A percentile compares a stretch with the other conserved stretches of the same genome.
These are phyloP conservation scores for Luperina testacea DNA, from an alignment of 2,888 invertebrate genomes.

Conservation along the genomic window DNA sequence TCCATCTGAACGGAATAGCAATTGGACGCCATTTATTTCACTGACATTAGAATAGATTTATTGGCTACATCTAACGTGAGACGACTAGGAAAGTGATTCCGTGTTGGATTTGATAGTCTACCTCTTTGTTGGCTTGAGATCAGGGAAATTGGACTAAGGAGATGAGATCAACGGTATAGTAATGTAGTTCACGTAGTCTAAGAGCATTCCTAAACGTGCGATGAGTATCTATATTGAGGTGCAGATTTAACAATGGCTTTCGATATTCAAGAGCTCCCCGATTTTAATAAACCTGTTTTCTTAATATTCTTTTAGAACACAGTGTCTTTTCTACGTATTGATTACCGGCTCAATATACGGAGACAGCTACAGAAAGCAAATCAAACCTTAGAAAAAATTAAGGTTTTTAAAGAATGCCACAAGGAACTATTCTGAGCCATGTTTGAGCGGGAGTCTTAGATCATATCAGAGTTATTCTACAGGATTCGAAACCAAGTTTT, in stretches of 20 bases:
- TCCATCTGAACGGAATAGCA: slow-evolving; percentile 50
- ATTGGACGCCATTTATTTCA: slow-evolving; percentile 54
- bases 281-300: neutral
- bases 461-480: neutral
- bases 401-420: slow-evolving; percentile 8
- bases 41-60: slow-evolving; percentile 60
- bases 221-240: neutral
- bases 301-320: neutral
- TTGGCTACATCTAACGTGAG: slow-evolving; percentile 48
- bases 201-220: neutral
- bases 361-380: neutral
- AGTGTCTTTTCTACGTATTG: neutral
- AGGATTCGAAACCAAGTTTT: neutral
- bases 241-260: neutral
- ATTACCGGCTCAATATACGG: neutral
- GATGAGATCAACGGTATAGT: neutral
- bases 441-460: neutral
- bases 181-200: neutral
- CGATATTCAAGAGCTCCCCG: neutral
- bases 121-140: slow-evolving; percentile 36
- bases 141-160: slow-evolving; percentile 43
- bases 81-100: slow-evolving; percentile 53
- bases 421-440: slow-evolving; percentile 23
- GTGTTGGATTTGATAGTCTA: slow-evolving; percentile 17
- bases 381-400: neutral